A percentile compares a stretch with the other conserved stretches of the same genome.
These are phyloP conservation scores for Parochlus steinenii DNA, from an alignment of 2,888 invertebrate species.

Conservation along the genomic window DNA sequence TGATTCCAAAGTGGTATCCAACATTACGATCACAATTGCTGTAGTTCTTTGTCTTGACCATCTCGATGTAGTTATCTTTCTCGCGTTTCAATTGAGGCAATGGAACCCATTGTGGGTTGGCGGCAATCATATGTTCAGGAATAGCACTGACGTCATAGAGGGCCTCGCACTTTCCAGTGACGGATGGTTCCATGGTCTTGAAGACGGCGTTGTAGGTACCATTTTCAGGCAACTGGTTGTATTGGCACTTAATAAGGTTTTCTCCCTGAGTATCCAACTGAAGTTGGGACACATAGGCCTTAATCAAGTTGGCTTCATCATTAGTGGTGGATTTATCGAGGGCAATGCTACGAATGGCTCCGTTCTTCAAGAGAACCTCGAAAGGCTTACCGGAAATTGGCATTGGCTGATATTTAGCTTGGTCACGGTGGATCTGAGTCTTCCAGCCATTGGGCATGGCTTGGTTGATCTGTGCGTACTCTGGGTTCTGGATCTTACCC, in stretches of 20 bases:
- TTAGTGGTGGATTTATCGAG: conserved; percentile 37
- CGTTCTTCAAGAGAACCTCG: conserved; percentile 41
- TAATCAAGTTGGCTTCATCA: conserved; percentile 51
- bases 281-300: conserved; percentile 48
- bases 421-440: conserved; percentile 29
- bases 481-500: conserved; percentile 33
- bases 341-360: conserved; percentile 39
- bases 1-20: conserved; percentile 47
- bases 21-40: conserved; percentile 43
- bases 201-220: conserved; percentile 37
- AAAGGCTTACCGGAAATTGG: conserved; percentile 40
- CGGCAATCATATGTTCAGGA: conserved; percentile 36
- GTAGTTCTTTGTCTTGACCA: conserved; percentile 50
- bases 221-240: conserved; percentile 31
- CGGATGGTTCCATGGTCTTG: conserved; percentile 52
- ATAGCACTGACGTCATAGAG: conserved; percentile 48
- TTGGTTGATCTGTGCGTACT: conserved; percentile 38
- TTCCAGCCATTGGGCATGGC: conserved; percentile 35
- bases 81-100: conserved; percentile 30
- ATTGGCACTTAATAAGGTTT: conserved; percentile 33
- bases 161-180: conserved; percentile 54
- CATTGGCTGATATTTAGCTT: conserved; percentile 37
- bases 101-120: conserved; percentile 36
- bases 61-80: conserved; percentile 34
- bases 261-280: conserved; percentile 48